Base-by-base conservation (phyloP, 1,140 invertebrate species). In the Pseudomyrmex sp. region DNA sequence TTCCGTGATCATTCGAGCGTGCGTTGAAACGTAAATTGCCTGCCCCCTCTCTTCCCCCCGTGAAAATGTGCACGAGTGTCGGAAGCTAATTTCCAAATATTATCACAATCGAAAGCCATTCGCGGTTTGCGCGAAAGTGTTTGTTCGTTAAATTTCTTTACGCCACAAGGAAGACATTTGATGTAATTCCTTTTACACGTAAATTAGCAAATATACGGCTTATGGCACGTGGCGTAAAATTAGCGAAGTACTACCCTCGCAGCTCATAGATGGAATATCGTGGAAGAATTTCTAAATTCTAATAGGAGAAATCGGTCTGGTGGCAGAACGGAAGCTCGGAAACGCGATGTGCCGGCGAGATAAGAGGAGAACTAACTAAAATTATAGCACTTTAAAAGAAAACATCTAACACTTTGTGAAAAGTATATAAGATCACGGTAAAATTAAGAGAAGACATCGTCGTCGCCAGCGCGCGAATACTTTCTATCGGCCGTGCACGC, bases 261-360 rank as follows among this genome's bases (percentile, higher is more conserved):
- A 82, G 15, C 20, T 58, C 54, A 50, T 72, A 80, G 72, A 80
- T 66, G 61, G 74, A 80, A 59, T 70, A 74, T 61, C 61, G 59
- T 26, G 23, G 18, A 73, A 44, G 20, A 65, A 68, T 86, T 85
- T 83, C 79, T 82, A 85, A 83, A 86, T 85, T 82, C 77, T 82
- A 82, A 85, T 65, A 18, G 56, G 80, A 77, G 80, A 84, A 83
- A 83, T 86, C 86, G 74, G 20, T 69, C 44, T 80, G 59, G 66
- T 56, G 54, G 59, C 56, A 80, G 54, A 72, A 80, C 66, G 76
- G 66, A 80, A 79, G 65, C 66, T 79, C 56, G 65, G 48, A 52
- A 72, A 70, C 46, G 66, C 66, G 66, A 80, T 72, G 23, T 48
- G 15, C 12, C 23, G 76, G 0, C 10, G 20, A 80, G 76, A 61